Conservation (phyloP, 2,888 invertebrate genomes). For the Oscheius sp. region DNA sequence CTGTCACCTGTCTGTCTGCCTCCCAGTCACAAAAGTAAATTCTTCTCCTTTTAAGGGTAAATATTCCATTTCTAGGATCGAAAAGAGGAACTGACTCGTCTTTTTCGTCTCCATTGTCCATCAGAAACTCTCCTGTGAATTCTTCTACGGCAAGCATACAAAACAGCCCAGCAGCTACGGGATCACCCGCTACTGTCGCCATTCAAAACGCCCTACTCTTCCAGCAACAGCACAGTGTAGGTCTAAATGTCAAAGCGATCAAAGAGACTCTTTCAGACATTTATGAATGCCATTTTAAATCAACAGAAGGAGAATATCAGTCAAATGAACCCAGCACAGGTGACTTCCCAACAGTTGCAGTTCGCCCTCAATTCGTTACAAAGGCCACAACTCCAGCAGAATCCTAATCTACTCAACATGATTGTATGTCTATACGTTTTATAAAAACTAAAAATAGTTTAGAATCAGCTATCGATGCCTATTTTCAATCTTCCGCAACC, state of each 20-base stretch:
- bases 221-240: conserved; percentile 21
- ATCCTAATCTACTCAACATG: conserved; percentile 7
- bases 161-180: conserved; percentile 8
- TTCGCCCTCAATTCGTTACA: conserved; percentile 22
- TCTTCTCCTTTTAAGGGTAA: background rate
- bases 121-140: conserved; percentile 11
- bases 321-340: background rate
- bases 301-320: conserved; percentile 36
- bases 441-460: background rate
- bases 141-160: conserved; percentile 8
- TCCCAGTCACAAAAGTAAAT: background rate
- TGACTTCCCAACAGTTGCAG: conserved; percentile 23
- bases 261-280: background rate
- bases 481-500: conserved; percentile 17
- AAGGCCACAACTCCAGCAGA: conserved; percentile 1
- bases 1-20: conserved; percentile 2
- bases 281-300: conserved; percentile 28
- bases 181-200: conserved; percentile 10
- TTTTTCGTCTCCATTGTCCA: conserved; percentile 12
- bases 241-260: background rate
- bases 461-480: conserved; percentile 13
- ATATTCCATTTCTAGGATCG: background rate
- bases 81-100: conserved; percentile 19
- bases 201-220: conserved; percentile 14
- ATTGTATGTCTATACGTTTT: background rate